Conservation (phyloP, 1,140 invertebrate species). For the Aricia agestis region DNA sequence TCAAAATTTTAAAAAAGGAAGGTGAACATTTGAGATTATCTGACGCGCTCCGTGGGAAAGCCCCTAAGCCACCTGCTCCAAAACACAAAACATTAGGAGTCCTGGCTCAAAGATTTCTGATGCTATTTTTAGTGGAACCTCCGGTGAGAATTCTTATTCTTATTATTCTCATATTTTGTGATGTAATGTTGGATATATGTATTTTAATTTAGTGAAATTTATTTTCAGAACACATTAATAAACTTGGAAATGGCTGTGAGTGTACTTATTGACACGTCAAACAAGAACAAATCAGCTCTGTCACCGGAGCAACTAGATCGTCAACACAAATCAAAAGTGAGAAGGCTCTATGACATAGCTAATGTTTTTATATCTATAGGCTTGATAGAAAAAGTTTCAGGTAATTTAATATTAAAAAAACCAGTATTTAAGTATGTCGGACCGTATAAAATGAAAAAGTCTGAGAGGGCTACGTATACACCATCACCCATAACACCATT, state of each 20-base stretch:
- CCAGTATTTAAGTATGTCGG: conserved; percentile 83
- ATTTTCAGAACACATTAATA: conserved; percentile 79
- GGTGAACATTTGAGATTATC: conserved; percentile 64
- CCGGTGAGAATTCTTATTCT: conserved; percentile 73
- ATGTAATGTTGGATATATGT: background rate
- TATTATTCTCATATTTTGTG: background rate
- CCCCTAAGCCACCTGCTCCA: conserved; percentile 63
- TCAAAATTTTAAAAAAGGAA: conserved; percentile 67
- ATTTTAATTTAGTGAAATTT: conserved; percentile 16
- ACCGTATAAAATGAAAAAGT: conserved; percentile 68
- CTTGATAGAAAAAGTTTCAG: conserved; percentile 81
- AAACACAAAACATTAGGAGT: conserved; percentile 81
- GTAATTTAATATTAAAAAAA: conserved; percentile 78
- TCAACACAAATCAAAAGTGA: conserved; percentile 80
- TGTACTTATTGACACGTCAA: conserved; percentile 77
- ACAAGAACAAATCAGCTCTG: conserved; percentile 48
- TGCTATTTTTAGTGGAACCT: conserved; percentile 82
- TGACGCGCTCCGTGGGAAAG: conserved; percentile 62
- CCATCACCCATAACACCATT: conserved; percentile 64
- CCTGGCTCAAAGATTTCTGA: conserved; percentile 84
- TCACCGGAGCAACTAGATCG: conserved; percentile 68
- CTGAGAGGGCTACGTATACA: conserved; percentile 43
- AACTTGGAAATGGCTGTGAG: conserved; percentile 83
- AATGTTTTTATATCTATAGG: conserved; percentile 84
- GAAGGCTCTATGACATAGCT: conserved; percentile 85